Base-by-base conservation (phyloP, 2,797 vertebrate species). In the Mormyrops attenuatus region DNA sequence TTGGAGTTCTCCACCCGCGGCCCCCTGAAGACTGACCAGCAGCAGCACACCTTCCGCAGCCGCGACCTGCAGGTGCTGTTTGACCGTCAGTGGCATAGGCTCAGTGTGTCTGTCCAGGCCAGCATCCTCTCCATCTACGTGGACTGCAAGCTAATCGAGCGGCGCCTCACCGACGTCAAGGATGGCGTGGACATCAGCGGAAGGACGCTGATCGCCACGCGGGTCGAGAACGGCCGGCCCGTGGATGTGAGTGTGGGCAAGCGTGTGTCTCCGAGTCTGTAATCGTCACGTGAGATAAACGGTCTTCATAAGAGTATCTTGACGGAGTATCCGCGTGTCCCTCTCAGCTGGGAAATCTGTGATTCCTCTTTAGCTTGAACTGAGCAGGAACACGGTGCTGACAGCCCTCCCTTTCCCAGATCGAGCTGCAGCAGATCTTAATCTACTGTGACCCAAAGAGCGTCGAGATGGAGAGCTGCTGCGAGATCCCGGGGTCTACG, bases 11-110 rank as follows among this genome's bases (percentile, higher is more conserved):
- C 97, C 88, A 96, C 95, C 88, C 96, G 91, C 91, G 95, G 97
- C 5, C 91, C 94, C 6, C 93, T 95, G 85, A 97, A 96, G 94
- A 96, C 95, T 90, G 93, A 93, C 77, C 93, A 97, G 69, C 97
- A 97, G 69, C 97, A 95, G 91, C 97, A 98, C 92, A 94, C 95
- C 11, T 99, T 99, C 92, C 99, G 96, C 95, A 97, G 96, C 93
- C 96, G 97, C 90, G 97, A 99, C 94, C 96, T 99, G 26, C 97
- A 97, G 90, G 92, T 93, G 90, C 96, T 99, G 90, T 99, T 99
- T 92, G 97, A 99, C 94, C 97, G 98, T 26, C 98, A 98, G 91
- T 99, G 98, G 97, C 98, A 99, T 96, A 99, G 98, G 94, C 95
- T 99, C 93, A 95, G 97, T 92, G 92, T 99, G 90, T 95, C 96